Evolutionary conservation across 2,888 invertebrate genomes (phyloP).

Genomic region (Thyatira batis): DNA sequence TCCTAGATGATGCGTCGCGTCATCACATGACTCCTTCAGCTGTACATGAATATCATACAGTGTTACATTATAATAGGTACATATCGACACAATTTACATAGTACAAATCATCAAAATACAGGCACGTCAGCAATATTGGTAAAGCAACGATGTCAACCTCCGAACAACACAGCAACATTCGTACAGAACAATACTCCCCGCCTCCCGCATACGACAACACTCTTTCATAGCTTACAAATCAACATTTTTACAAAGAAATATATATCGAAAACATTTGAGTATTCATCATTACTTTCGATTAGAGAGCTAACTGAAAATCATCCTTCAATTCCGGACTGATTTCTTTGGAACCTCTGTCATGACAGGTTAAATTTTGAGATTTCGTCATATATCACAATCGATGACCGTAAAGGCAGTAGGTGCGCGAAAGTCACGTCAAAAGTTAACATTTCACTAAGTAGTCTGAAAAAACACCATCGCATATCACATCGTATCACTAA

Average conservation of each 20-base stretch:
- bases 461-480: slow-evolving; percentile 11
- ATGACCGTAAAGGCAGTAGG: slow-evolving; percentile 34
- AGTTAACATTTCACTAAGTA: slow-evolving; percentile 26
- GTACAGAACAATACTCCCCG: slow-evolving; percentile 21
- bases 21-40: slow-evolving; percentile 74
- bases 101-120: slow-evolving; percentile 57
- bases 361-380: slow-evolving; percentile 43
- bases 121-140: slow-evolving; percentile 60
- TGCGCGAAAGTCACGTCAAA: slow-evolving; percentile 28
- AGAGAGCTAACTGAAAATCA: slow-evolving; percentile 61
- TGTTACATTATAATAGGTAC: slow-evolving; percentile 64
- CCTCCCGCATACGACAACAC: too few relatives aligned
- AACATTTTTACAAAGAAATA: slow-evolving; percentile 25
- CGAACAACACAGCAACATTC: slow-evolving; percentile 28
- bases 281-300: slow-evolving; percentile 50
- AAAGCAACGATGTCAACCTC: slow-evolving; percentile 22
- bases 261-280: slow-evolving; percentile 49
- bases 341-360: slow-evolving; percentile 51
- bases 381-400: slow-evolving; percentile 53
- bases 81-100: slow-evolving; percentile 76
- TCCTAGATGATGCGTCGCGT: slow-evolving; percentile 63
- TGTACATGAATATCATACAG: slow-evolving; percentile 75
- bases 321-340: slow-evolving; percentile 22
- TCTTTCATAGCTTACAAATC: slow-evolving; percentile 10
- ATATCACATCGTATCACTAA: slow-evolving; percentile 54